Evolutionary conservation across 2,113 vertebrate genomes (phyloP), one percentile per base, ranked within the genome.

Genomic region (Elephas maximus): DNA sequence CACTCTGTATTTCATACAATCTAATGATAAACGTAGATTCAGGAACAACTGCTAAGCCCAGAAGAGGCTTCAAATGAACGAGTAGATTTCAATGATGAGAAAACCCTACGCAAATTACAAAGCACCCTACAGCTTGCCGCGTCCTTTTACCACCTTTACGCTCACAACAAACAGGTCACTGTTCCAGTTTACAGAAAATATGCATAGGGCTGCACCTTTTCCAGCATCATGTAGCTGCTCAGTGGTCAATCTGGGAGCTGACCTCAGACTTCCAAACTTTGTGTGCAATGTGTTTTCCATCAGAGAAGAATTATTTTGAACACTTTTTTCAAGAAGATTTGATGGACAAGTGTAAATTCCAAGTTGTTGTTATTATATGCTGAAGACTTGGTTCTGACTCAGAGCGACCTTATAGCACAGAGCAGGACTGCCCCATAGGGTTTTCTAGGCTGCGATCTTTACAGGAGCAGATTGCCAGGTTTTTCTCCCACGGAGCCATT

Each of bases 231-330:
- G 2, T 8, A 26, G 76, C 48, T 65, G 44, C 37, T 21, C n/a
- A 37, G 2, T 57, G 26, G 11, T 44, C 15, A 0, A 28, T 67
- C 81, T 67, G 18, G 10, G 20, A 41, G 37, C 77, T 53, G 41
- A 73, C n/a, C 24, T 9, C 65, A 26, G 51, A 23, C 83, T 67
- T 92, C 20, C 60, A 92, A n/a, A 88, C 63, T 85, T 74, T 37
- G 73, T 11, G 74, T 28, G 63, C 33, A 53, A 15, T 65, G 41
- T 14, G 48, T 74, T 83, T 62, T 90, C 74, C 37, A 82, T n/a
- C 18, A 74, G 15, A n/a, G 1, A 63, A 44, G 71, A 82, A 67
- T 63, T 53, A 30, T 74, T 96, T 48, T 37, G 33, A 74, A 62
- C 65, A 23, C 23, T 81, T 60, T 80, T 86, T 57, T 85, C 18